Percentiles rank a stretch among this genome's conserved stretches.
These are phyloP conservation scores for Erebia epiphron DNA, from an alignment of 2,888 invertebrate species.

Conservation along the genomic window DNA sequence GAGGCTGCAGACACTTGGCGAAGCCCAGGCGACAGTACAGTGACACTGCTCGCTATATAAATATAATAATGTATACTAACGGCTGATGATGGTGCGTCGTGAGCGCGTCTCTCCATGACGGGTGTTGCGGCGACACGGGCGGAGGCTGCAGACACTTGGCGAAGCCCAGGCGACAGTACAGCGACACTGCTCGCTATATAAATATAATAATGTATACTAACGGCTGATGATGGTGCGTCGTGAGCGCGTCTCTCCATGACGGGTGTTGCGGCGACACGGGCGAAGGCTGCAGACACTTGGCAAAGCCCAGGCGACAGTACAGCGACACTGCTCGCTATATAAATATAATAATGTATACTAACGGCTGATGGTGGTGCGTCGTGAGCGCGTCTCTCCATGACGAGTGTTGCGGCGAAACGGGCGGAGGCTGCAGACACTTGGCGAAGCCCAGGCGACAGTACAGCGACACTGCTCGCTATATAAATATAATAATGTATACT, in stretches of 20 bases:
- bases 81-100: conserved; percentile 72
- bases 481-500: conserved; percentile 48
- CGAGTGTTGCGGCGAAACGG: conserved; percentile 83
- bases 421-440: conserved; percentile 85
- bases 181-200: conserved; percentile 96
- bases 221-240: conserved; percentile 71
- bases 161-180: conserved; percentile 97
- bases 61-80: conserved; percentile 54
- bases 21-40: conserved; percentile 97
- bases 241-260: conserved; percentile 86
- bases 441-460: conserved; percentile 98
- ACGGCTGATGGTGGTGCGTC: conserved; percentile 70
- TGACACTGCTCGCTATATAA: conserved; percentile 97
- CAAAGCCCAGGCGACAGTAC: conserved; percentile 97
- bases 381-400: conserved; percentile 86
- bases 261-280: conserved; percentile 84
- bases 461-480: conserved; percentile 96
- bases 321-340: conserved; percentile 97
- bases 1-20: conserved; percentile 88
- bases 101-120: conserved; percentile 86
- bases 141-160: conserved; percentile 88
- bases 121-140: conserved; percentile 83
- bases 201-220: conserved; percentile 51
- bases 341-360: conserved; percentile 47
- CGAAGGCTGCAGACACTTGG: conserved; percentile 87